phyloP scores from a whole-genome alignment of 1,140 invertebrate genomes.

The Drosophila tristis region DNA sequence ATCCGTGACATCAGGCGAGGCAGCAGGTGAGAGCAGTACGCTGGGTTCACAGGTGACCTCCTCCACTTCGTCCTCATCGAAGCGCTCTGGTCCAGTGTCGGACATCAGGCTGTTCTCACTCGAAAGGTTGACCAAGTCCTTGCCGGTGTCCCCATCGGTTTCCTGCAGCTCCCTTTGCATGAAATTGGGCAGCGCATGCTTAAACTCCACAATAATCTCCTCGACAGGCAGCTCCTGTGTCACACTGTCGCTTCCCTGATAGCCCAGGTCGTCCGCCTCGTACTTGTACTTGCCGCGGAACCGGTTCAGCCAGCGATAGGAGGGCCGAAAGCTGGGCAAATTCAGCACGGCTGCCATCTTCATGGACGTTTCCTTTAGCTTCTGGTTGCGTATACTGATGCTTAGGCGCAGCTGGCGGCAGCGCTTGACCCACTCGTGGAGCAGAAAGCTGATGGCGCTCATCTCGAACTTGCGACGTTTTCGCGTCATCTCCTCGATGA shows the following conservation, averaged over 20 bases:
- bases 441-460: constrained; percentile 78
- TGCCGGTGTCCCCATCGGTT: constrained; percentile 7
- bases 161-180: constrained; percentile 74
- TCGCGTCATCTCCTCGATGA: constrained; percentile 80
- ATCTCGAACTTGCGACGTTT: constrained; percentile 82
- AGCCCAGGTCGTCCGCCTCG: constrained; percentile 72
- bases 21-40: constrained; percentile 48
- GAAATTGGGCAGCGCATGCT: constrained; percentile 72
- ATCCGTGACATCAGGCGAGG: constrained; percentile 22
- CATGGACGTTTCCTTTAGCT: constrained; percentile 72
- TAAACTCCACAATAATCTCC: constrained; percentile 79
- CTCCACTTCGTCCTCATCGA: constrained; percentile 59
- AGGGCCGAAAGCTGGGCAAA: constrained; percentile 72
- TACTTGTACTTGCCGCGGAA: constrained; percentile 80
- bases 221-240: constrained; percentile 60
- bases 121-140: constrained; percentile 63
- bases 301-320: constrained; percentile 77
- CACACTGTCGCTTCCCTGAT: constrained; percentile 38
- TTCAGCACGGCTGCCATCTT: constrained; percentile 75
- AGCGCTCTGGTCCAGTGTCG: constrained; percentile 36
- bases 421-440: constrained; percentile 77
- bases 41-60: constrained; percentile 64
- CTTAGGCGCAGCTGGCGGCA: constrained; percentile 59
- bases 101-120: constrained; percentile 75
- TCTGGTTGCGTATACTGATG: constrained; percentile 66